Evolutionary conservation across 1,140 invertebrate species (phyloP), one percentile per base, ranked within the genome.

Genomic region (Lordiphosa clarofinis): DNA sequence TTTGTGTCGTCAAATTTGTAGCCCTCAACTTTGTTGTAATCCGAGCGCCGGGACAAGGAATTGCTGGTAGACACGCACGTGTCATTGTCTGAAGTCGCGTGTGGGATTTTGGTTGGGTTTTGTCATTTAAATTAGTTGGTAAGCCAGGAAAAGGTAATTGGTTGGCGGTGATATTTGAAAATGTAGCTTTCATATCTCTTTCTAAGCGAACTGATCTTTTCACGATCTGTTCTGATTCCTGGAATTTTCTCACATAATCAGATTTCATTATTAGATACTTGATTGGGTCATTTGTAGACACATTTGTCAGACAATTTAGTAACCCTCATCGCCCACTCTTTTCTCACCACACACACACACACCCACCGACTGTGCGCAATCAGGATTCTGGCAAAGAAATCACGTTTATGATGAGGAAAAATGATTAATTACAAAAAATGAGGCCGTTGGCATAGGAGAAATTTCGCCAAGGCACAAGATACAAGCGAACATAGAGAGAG

Each of bases 1-100:
- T 76, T 84, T 84, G 86, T 79, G 84, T 87, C 84, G 66, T 84
- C 84, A 84, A 87, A 87, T 87, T 87, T 87, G 84, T 86, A 36
- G 78, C 54, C 58, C 60, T 81, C 62, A 82, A 56, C 73, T 62
- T 55, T 40, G 46, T 9, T 60, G 68, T 84, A 82, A 78, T 84
- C 78, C 73, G 47, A 50, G 11, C 42, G 24, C 24, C 1, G 24
- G 24, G 24, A 4, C n/a, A 39, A 39, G 38, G 4, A 39, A 7
- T 52, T 28, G 24, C 5, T 28, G 24, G 36, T 52, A 53, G 52
- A 75, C 72, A 76, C 78, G 68, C 76, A 82, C 76, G 76, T 82
- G 78, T 76, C 76, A 55, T 53, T 57, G 65, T 63, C 50, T 13
- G 33, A 21, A 15, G 52, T 55, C 70, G 70, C 75, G 70, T 81